Base-by-base conservation (phyloP, 2,797 vertebrate species). In the Sebastiscus tertius region DNA sequence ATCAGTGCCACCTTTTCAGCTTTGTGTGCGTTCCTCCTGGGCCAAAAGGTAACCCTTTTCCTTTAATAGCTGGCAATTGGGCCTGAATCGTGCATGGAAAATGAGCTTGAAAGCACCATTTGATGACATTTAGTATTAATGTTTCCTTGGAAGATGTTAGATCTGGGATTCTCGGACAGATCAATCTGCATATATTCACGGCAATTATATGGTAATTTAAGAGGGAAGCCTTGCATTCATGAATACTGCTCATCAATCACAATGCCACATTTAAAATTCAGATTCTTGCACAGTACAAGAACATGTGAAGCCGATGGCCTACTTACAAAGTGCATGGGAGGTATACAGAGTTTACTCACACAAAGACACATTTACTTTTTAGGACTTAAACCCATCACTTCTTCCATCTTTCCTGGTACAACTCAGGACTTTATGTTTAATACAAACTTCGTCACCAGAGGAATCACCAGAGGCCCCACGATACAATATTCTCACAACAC, bases 191-290 rank as follows among this genome's bases (percentile, higher is more conserved):
- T 91, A 90, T 87, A 89, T 90, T 83, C 84, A 86, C 52, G 54
- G 73, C 69, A 89, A 92, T 93, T 89, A 86, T 83, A 89, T 91
- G 86, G 65, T 90, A 87, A 92, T 93, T 88, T 82, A 76, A 85
- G 71, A 84, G 64, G 66, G 59, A 87, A 88, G 72, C 67, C 79
- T 86, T 77, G 84, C 73, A 71, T 92, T 91, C 88, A 88, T 87
- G 83, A 91, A 89, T 89, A 82, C 86, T 33, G 63, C 81, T 92
- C 89, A 91, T 93, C 92, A 91, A 91, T 92, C 92, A 93, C 85
- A 84, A 83, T 72, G 84, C 58, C 70, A 72, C 75, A 87, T 91
- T 88, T 88, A 77, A 89, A 92, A 91, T 92, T 91, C 75, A 77
- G 79, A 88, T 91, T 81, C 59, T 61, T 54, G 31, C 71, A 49